Conservation (phyloP, 1,140 invertebrate genomes). For the Solenopsis fugax region DNA sequence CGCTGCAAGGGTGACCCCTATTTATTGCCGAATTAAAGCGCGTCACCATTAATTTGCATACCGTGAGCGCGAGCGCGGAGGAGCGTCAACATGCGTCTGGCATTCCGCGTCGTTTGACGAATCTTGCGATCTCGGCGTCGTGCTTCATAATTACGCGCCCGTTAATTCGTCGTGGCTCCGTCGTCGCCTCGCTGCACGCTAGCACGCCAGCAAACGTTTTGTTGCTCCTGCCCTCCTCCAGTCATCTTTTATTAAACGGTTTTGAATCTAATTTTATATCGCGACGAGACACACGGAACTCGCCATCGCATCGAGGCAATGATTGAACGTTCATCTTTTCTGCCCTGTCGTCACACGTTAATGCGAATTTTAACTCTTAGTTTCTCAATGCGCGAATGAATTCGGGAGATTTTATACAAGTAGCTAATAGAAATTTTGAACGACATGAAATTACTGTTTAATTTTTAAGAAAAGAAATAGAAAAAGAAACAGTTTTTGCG, state of each 20-base stretch:
- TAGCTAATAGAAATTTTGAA: neutral
- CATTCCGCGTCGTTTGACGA: conserved; percentile 52
- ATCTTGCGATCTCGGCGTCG: conserved; percentile 40
- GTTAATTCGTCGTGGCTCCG: conserved; percentile 57
- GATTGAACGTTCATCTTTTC: neutral
- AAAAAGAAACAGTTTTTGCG: neutral
- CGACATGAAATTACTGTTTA: neutral
- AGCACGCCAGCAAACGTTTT: conserved; percentile 44
- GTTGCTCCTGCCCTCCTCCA: conserved; percentile 7
- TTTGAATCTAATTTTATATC: conserved; percentile 52
- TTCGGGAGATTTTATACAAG: neutral
- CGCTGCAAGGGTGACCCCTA: conserved; percentile 84
- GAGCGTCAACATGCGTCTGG: conserved; percentile 63
- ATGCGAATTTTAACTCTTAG: neutral
- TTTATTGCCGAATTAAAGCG: conserved; percentile 87
- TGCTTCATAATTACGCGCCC: conserved; percentile 55
- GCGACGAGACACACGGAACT: conserved; percentile 10
- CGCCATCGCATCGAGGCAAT: conserved; percentile 8
- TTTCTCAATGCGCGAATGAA: neutral
- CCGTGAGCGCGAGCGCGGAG: conserved; percentile 68
- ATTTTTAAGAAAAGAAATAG: neutral
- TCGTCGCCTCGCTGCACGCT: conserved; percentile 16
- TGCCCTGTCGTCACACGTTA: neutral
- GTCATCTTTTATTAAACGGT: conserved; percentile 59
- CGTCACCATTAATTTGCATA: conserved; percentile 87